A percentile compares a stretch with the other conserved stretches of the same genome.
phyloP scores from a whole-genome alignment of 2,797 vertebrate species.

The Eulemur rubriventer region DNA sequence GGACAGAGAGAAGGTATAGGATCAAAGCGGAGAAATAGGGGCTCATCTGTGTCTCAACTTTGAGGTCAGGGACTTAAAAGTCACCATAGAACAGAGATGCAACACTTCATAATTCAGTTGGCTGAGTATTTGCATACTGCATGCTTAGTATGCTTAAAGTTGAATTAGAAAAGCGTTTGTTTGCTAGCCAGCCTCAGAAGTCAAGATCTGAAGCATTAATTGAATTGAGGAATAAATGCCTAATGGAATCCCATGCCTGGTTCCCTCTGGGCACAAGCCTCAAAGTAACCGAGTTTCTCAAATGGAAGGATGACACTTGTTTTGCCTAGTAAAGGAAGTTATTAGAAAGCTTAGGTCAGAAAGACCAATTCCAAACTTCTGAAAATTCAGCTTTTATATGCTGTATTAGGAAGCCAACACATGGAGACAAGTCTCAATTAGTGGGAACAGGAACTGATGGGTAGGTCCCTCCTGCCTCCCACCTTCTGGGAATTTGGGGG shows the following conservation, averaged over 20 bases:
- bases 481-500: background rate
- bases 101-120: background rate
- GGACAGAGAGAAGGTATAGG: background rate
- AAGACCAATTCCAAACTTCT: background rate
- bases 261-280: background rate
- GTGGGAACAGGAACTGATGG: background rate
- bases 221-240: background rate
- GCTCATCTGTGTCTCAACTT: background rate
- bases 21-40: no score
- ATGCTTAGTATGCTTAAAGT: background rate
- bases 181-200: background rate
- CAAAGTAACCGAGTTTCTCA: background rate
- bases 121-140: background rate
- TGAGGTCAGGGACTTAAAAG: background rate
- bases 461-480: background rate
- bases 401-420: background rate
- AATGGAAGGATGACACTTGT: background rate
- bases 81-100: background rate
- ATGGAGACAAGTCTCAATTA: background rate
- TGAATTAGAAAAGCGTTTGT: background rate
- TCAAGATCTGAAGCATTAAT: background rate
- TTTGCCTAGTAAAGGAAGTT: background rate
- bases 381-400: background rate
- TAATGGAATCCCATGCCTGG: background rate
- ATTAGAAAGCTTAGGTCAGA: background rate